phyloP scores from a whole-genome alignment of 2,797 vertebrate species.

The Acomys russatus region DNA sequence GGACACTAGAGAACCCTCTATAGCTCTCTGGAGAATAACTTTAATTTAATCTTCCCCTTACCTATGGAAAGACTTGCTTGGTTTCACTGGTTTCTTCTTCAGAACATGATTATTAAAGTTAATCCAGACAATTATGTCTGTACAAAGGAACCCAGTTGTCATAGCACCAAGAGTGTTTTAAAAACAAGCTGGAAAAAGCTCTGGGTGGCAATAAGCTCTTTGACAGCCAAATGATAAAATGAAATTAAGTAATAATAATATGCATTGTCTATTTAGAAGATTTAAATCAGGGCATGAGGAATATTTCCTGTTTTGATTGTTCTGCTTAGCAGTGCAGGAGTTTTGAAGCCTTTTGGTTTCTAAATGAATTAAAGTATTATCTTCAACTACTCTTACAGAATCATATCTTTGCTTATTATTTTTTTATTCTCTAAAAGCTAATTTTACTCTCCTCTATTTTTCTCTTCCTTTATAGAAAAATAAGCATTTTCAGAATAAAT shows the following conservation, averaged over 20 bases:
- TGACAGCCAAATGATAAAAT: conserved; percentile 56
- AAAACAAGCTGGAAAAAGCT: conserved; percentile 40
- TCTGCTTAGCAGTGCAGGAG: background rate
- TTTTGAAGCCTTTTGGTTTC: conserved; percentile 26
- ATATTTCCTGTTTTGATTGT: background rate
- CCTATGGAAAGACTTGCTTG: background rate
- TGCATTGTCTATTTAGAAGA: conserved; percentile 44
- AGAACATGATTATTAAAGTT: background rate
- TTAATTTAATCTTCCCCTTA: conserved; percentile 4
- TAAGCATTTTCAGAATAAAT: background rate
- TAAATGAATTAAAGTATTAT: background rate
- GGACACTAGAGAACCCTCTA: background rate
- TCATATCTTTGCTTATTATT: background rate
- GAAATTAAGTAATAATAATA: conserved; percentile 63
- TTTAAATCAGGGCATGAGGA: conserved; percentile 18
- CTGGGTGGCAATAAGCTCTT: conserved; percentile 26
- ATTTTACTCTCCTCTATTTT: background rate
- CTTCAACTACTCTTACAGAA: background rate
- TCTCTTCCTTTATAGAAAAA: background rate
- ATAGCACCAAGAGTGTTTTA: conserved; percentile 15
- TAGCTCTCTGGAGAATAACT: background rate
- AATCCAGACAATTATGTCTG: background rate
- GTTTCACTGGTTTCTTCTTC: conserved; percentile 8
- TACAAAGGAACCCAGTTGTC: conserved; percentile 32
- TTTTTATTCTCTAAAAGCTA: background rate